Base-by-base conservation (phyloP, 2,888 invertebrate genomes). In the Orchestes rusci region DNA sequence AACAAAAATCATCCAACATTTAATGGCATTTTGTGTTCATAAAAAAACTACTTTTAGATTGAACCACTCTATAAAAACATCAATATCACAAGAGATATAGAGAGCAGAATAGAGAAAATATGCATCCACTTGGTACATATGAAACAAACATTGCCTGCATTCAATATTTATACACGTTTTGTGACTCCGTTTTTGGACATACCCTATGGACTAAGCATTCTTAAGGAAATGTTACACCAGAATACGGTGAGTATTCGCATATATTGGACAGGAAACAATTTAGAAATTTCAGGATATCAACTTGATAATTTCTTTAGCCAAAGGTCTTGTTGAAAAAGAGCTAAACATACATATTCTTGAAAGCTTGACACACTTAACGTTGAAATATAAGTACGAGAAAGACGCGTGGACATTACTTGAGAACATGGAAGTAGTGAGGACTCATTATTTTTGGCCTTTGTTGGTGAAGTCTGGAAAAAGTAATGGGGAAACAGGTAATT, bases 401-500 rank as follows among this genome's bases (percentile, higher is more conserved):
- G 49, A 73, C 2, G 72, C 74, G 0, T 51, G 73, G 20, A 67
- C 68, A 29, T 45, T 76, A 52, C 69, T 78, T 32, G 62, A 54
- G 38, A 51, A 53, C 35, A 44, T 63, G 7, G 13, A 42, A 16
- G 38, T 41, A 16, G 43, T 77, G 3, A 69, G 78, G 12, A 70
- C 78, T 0, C 81, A 82, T 53, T 82, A 75, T 59, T 82, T 80
- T 59, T 82, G 82, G 82, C 80, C 82, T 0, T 62, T 81, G 38
- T 46, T 82, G 33, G 37, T 79, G 15, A 66, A 72, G 2, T 68
- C 66, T 5, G 70, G 72, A 1, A 69, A 67, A 35, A 64, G 61
- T 16, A 66, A 70, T 41, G 79, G 79, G 0, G 79, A 81, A 53
- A 68, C 66, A 60, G 74, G 74, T 74, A 39, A 39, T 29, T 31